These are phyloP conservation scores for Hypotaenidia okinawae DNA, from an alignment of 2,797 vertebrate species.

Conservation along the genomic window DNA sequence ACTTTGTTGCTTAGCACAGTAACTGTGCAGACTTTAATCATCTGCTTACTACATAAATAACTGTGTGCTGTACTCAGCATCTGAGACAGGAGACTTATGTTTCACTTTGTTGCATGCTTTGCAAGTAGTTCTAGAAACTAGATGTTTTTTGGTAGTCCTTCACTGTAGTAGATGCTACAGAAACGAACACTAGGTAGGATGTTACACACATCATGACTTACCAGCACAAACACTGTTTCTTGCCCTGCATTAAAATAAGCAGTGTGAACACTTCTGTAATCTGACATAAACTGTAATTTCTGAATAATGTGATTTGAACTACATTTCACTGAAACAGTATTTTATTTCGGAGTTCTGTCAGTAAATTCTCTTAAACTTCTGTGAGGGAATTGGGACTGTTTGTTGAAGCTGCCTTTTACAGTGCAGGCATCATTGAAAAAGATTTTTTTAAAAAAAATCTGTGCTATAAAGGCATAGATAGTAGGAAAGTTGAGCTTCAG, in stretches of 20 bases:
- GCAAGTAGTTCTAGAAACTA: neutral
- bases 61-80: neutral
- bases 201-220: neutral
- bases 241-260: neutral
- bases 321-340: neutral
- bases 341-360: neutral
- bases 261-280: neutral
- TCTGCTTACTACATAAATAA: neutral
- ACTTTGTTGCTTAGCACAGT: constrained; percentile 12
- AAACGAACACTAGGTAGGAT: neutral
- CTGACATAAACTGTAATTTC: neutral
- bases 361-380: neutral
- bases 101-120: neutral
- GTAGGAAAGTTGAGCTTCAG: no score
- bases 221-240: neutral
- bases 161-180: neutral
- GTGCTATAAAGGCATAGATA: neutral
- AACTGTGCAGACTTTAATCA: neutral
- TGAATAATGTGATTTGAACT: neutral
- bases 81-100: neutral
- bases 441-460: neutral
- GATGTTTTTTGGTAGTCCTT: neutral
- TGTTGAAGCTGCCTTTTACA: neutral
- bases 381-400: neutral
- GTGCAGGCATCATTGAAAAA: neutral